Percentiles rank a stretch among this genome's conserved stretches.
These are phyloP conservation scores for Caranx ignobilis DNA, from an alignment of 2,113 vertebrate genomes.

Conservation along the genomic window DNA sequence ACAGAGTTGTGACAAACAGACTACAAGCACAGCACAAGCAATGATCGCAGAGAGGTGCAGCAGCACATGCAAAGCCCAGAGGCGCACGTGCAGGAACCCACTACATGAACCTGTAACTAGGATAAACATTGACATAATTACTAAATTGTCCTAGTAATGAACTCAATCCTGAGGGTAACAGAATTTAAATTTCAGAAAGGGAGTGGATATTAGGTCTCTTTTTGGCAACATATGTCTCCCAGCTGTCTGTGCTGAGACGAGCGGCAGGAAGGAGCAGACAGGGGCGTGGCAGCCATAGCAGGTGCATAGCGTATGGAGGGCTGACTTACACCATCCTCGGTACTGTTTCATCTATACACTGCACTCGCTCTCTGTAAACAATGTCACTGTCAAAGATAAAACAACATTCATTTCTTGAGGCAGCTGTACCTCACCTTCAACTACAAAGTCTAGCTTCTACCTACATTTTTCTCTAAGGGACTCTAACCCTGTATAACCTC, in stretches of 20 bases:
- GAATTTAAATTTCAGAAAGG: background rate
- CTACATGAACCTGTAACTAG: background rate
- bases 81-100: background rate
- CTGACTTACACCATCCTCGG: background rate
- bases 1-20: constrained; percentile 22
- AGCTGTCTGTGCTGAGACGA: constrained; percentile 14
- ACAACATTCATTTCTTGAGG: background rate
- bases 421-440: background rate
- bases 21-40: background rate
- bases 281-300: constrained; percentile 27
- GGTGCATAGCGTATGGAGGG: constrained; percentile 24
- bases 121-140: background rate
- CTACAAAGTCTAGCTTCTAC: constrained; percentile 11
- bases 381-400: background rate
- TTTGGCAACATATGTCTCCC: constrained; percentile 14
- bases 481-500: constrained; percentile 57
- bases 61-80: background rate
- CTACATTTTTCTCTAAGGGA: constrained; percentile 8
- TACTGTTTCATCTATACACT: background rate
- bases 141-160: background rate
- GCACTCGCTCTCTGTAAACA: background rate
- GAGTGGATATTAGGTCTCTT: background rate
- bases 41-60: background rate
- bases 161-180: background rate
- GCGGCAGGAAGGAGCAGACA: constrained; percentile 10